A percentile compares a stretch with the other conserved stretches of the same genome.
phyloP scores from a whole-genome alignment of 1,140 invertebrate species.

The Eueides isabella region DNA sequence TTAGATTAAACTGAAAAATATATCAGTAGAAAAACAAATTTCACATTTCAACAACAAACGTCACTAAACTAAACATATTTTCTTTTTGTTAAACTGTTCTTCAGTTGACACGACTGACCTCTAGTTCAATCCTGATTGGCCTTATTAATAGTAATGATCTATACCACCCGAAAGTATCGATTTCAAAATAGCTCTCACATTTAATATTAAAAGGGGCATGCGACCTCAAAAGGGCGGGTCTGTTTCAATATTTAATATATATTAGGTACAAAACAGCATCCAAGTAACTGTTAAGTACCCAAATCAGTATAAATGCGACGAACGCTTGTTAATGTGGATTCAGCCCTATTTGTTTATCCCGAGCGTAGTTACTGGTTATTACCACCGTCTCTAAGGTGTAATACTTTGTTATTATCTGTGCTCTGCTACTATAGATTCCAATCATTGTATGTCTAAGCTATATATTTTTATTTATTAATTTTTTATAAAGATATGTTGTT shows the following conservation, averaged over 20 bases:
- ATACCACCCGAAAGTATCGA: neutral
- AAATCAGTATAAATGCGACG: constrained; percentile 38
- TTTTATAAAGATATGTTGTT: too few relatives aligned
- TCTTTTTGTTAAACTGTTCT: neutral
- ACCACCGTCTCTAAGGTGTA: neutral
- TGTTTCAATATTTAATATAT: constrained; percentile 13
- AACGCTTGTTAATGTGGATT: constrained; percentile 36
- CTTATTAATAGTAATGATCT: neutral
- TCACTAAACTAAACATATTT: neutral
- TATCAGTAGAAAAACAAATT: too few relatives aligned
- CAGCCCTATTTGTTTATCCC: constrained; percentile 30
- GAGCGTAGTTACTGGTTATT: constrained; percentile 10
- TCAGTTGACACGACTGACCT: neutral
- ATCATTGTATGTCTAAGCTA: neutral
- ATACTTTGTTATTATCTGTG: neutral
- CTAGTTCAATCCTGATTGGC: neutral
- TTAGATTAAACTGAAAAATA: too few relatives aligned
- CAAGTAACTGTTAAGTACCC: constrained; percentile 23
- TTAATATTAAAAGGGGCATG: constrained; percentile 16
- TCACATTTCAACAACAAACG: neutral
- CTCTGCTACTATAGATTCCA: neutral
- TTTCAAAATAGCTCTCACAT: neutral
- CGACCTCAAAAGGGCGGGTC: neutral
- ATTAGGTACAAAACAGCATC: constrained; percentile 21
- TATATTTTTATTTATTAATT: neutral